A percentile compares a stretch with the other conserved stretches of the same genome.
Evolutionary conservation across 2,113 vertebrate species (phyloP).

Genomic region (Boulengeromyrus knoepffleri): DNA sequence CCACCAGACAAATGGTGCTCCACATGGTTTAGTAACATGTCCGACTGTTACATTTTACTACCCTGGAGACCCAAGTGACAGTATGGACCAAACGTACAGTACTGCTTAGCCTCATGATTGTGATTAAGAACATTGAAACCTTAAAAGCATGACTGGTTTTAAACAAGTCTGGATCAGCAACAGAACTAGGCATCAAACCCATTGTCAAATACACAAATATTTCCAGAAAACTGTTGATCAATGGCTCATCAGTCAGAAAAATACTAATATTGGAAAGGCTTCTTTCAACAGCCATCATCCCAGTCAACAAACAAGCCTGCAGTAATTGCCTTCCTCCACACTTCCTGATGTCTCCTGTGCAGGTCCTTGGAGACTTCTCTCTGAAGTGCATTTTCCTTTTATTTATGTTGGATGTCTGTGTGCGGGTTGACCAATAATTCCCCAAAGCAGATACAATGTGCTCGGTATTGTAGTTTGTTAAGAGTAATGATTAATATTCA

Average conservation of each 20-base stretch:
- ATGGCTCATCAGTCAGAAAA: neutral
- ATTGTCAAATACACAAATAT: neutral
- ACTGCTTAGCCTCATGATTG: neutral
- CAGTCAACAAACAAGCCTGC: neutral
- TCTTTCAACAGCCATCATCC: neutral
- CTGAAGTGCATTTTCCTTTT: neutral
- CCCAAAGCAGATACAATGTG: neutral
- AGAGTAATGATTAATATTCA: neutral
- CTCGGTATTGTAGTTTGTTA: neutral
- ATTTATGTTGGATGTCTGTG: neutral
- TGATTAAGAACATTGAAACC: neutral
- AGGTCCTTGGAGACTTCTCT: neutral
- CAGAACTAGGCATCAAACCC: neutral
- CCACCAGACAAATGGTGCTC: neutral
- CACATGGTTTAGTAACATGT: neutral
- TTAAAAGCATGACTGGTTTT: neutral
- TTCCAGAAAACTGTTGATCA: neutral
- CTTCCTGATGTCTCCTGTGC: neutral
- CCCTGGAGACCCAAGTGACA: neutral
- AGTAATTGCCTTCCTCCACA: neutral
- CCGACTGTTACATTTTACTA: neutral
- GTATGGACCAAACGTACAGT: neutral
- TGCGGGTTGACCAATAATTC: neutral
- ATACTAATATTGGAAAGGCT: neutral
- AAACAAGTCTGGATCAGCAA: neutral